Conservation (phyloP, 2,888 invertebrate genomes). For the Clanis bilineata region DNA sequence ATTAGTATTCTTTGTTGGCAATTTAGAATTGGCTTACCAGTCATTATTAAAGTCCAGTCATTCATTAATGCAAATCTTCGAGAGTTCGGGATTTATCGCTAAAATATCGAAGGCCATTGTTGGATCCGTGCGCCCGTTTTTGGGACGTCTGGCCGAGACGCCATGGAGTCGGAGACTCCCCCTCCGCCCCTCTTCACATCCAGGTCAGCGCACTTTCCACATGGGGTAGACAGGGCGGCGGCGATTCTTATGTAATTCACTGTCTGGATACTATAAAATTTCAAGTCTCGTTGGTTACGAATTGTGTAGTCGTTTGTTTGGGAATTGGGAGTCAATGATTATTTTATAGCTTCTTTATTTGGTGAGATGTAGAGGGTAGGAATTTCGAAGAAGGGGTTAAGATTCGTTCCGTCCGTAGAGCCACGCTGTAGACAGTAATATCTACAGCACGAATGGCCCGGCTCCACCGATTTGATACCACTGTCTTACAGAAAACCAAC, state of each 20-base stretch:
- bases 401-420: no score
- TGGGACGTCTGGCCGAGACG: slow-evolving; percentile 35
- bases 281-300: slow-evolving; percentile 6
- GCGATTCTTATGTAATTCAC: slow-evolving; percentile 21
- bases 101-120: slow-evolving; percentile 15
- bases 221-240: slow-evolving; percentile 58
- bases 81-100: neutral
- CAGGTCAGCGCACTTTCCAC: slow-evolving; percentile 65
- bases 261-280: slow-evolving; percentile 5
- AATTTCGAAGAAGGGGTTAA: no score
- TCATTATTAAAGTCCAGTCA: neutral
- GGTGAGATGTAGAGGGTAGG: no score
- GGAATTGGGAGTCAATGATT: neutral
- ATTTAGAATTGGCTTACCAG: no score
- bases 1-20: no score
- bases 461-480: no score
- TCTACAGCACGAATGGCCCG: no score
- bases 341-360: neutral
- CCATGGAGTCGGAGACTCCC: slow-evolving; percentile 51
- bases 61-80: neutral
- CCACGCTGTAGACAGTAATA: no score
- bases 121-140: slow-evolving; percentile 35
- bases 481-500: no score
- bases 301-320: neutral
- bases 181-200: slow-evolving; percentile 26